Base-by-base conservation (phyloP, 1,140 invertebrate species). In the Drosophila albomicans region DNA sequence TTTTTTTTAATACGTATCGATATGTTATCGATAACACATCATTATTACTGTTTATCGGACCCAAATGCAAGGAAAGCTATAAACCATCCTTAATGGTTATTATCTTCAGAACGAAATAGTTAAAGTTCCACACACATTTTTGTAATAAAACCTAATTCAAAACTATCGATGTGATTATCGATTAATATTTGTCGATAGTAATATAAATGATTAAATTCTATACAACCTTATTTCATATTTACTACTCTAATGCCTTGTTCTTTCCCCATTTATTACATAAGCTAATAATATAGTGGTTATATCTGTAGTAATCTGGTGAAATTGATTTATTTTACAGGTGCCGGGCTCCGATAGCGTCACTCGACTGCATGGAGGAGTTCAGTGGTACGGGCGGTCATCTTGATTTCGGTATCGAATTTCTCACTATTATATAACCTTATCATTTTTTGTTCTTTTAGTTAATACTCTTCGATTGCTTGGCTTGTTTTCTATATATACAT, bases 291-390 rank as follows among this genome's bases (percentile, higher is more conserved):
- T 4, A 25, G 20, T 25, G 20, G 3, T 25, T 25, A 25, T 25
- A 25, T 25, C 20, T 4, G 20, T 25, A 25, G 20, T 25, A 25
- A 25, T 25, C 20, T 25, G 20, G 20, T 25, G 20, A 25, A 25
- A 25, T 54, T 8, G 7, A 7, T 5, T 16, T 57, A 11, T 32
- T n/a, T 92, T 92, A 49, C 93, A 97, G 97, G 95, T 97, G 96
- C 94, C 95, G 96, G 91, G 97, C 97, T 82, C 97, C 97, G 76
- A 98, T 98, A 93, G 97, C 97, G 71, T 97, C 96, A 91, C 94
- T 98, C 84, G 97, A 98, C 94, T 97, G 97, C 93, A 97, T 98
- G 97, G 97, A 97, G 94, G 97, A 98, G 93, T 97, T 97, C 94
- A 96, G 96, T 93, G 96, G 94, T 92, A 92, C 91, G 89, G 92